These are phyloP conservation scores for Gymnocheta viridis DNA, from an alignment of 2,888 invertebrate genomes.

Conservation along the genomic window DNA sequence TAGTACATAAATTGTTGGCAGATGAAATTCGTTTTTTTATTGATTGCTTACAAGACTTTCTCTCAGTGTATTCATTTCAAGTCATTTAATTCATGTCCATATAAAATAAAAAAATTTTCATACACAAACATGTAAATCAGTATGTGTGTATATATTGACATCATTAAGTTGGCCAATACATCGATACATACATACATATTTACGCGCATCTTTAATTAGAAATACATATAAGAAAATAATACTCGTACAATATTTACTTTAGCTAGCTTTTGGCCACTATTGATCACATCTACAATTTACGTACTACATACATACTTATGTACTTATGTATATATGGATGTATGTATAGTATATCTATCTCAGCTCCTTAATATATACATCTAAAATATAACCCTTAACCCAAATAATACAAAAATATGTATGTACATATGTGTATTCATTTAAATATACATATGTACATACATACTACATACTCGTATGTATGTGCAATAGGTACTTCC, in stretches of 20 bases:
- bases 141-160: not conserved
- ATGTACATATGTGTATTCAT: not conserved
- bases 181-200: conserved; percentile 16
- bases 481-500: not conserved
- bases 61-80: not conserved
- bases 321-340: not conserved
- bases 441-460: not conserved
- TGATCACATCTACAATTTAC: conserved; percentile 1
- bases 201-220: not conserved
- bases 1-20: not conserved
- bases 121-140: not conserved
- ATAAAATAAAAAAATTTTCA: not conserved
- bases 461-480: not conserved
- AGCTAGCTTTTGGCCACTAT: conserved; percentile 58
- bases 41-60: not conserved
- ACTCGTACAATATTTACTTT: conserved; percentile 54
- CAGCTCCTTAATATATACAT: not conserved
- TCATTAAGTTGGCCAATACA: not conserved
- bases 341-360: not conserved
- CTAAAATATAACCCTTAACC: not conserved
- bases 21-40: not conserved
- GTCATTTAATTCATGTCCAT: not conserved
- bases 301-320: no score
- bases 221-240: not conserved
- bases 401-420: not conserved